Evolutionary conservation across 2,888 invertebrate species (phyloP), one percentile per base, ranked within the genome.

Genomic region (Isoperla grammatica): DNA sequence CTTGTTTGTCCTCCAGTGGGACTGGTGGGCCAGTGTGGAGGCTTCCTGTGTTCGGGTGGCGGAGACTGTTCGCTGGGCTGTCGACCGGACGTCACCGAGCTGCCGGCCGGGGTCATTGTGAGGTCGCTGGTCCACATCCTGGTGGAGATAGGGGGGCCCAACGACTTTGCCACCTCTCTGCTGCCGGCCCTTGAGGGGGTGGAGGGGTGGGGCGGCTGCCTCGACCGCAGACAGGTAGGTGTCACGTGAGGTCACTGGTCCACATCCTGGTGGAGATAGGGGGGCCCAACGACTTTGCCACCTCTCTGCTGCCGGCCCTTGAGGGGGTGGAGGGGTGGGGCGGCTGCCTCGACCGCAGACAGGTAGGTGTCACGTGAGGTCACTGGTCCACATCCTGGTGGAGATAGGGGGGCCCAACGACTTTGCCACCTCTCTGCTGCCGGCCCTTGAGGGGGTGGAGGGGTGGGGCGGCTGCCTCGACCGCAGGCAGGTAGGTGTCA

Each of bases 401-500:
- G 78, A 79, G 1, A 79, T 68, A n/a, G 69, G 68, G 8, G 67
- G 67, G 12, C 59, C 59, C 35, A 62, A 61, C 11, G 65, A 61
- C 22, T 29, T 64, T n/a, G 40, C 58, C 11, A 23, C n/a, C 11
- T 48, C 55, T 11, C 55, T 64, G 8, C 49, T 62, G 12, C 62
- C 62, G 17, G 54, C 55, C 12, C 46, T 64, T 13, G 64, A 63
- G 84, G 84, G 62, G 77, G 78, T 5, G 78, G 78, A 6, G 13
- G 58, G 58, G 23, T 90, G 90, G 90, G 81, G 85, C 0, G 81
- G 83, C 61, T 86, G 86, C 67, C 79, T 90, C 62, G 88, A 90
- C 72, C 84, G 86, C 70, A 77, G 86, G 68, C 88, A 90, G 78
- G 86, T 88, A 71, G 68, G 65, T 45, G n/a, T n/a, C n/a, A n/a